Conservation (phyloP, 2,888 invertebrate genomes). For the Nowickia ferox region DNA sequence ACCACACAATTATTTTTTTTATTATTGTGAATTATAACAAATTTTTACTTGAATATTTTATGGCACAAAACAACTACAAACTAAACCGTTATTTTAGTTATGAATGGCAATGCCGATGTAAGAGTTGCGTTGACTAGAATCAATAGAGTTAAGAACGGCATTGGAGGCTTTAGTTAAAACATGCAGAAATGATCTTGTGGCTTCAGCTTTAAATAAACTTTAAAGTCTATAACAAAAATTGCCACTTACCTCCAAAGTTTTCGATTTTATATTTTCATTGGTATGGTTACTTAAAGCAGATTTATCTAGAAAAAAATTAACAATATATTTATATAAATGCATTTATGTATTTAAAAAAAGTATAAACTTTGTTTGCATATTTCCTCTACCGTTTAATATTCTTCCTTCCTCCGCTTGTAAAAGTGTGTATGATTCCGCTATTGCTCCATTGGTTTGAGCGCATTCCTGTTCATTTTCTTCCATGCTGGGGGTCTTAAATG, state of each 20-base stretch:
- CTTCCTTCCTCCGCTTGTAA: slow-evolving; percentile 87
- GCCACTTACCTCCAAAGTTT: slow-evolving; percentile 67
- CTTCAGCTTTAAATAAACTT: not conserved
- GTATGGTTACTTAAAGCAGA: not conserved
- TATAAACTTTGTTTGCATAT: not conserved
- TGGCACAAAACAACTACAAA: no score
- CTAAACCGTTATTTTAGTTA: no score
- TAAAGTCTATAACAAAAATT: not conserved
- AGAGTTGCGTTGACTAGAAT: no score
- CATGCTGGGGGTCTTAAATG: slow-evolving; percentile 92
- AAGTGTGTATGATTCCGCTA: slow-evolving; percentile 77
- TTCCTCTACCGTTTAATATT: slow-evolving; percentile 78
- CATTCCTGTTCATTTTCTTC: slow-evolving; percentile 87
- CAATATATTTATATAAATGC: not conserved
- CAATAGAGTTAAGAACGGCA: no score
- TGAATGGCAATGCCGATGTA: no score
- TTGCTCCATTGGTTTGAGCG: slow-evolving; percentile 83
- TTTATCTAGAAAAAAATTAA: slow-evolving; percentile 49
- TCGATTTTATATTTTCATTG: slow-evolving; percentile 48
- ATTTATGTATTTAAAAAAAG: not conserved
- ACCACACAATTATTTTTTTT: no score
- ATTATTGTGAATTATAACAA: no score
- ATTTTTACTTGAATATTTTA: no score
- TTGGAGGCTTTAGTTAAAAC: no score
- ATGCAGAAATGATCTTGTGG: no score